A percentile compares a stretch with the other conserved stretches of the same genome.
phyloP scores from a whole-genome alignment of 2,113 vertebrate species.

The Charina bottae region DNA sequence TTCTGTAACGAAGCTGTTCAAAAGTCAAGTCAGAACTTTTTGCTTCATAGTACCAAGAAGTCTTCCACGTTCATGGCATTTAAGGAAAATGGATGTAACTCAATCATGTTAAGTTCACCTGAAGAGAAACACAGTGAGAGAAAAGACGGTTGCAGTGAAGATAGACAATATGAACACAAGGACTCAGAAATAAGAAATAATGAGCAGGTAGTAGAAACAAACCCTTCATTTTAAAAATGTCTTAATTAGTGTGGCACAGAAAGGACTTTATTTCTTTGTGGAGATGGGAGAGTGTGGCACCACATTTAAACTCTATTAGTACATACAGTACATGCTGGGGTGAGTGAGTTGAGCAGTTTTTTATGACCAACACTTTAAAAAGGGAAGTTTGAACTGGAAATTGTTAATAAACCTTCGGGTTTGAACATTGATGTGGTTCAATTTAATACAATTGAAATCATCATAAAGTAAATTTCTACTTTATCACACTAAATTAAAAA shows the following conservation, averaged over 20 bases:
- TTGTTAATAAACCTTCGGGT: conserved; percentile 6
- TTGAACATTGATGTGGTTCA: conserved; percentile 29
- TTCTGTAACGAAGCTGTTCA: conserved; percentile 50
- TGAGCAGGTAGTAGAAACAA: conserved; percentile 74
- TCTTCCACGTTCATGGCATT: conserved; percentile 41
- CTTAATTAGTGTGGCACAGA: conserved; percentile 64
- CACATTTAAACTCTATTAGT: background rate
- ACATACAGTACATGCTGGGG: conserved; percentile 20
- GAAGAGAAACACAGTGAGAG: conserved; percentile 52
- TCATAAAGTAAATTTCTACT: background rate
- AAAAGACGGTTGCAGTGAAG: conserved; percentile 65
- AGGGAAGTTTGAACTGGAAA: conserved; percentile 32
- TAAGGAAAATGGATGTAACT: conserved; percentile 44
- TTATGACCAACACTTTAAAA: conserved; percentile 26
- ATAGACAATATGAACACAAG: conserved; percentile 63
- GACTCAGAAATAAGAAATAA: conserved; percentile 65
- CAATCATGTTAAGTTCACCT: conserved; percentile 57
- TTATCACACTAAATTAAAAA: conserved; percentile 36
- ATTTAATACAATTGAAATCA: conserved; percentile 1
- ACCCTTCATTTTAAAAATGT: conserved; percentile 67
- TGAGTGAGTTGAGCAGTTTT: conserved; percentile 18
- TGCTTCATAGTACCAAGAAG: conserved; percentile 48
- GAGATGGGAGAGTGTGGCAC: background rate
- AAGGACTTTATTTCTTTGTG: conserved; percentile 50
- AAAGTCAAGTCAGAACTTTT: conserved; percentile 58